Evolutionary conservation across 2,113 vertebrate genomes (phyloP), one percentile per base, ranked within the genome.

Genomic region (Archilochus colubris): DNA sequence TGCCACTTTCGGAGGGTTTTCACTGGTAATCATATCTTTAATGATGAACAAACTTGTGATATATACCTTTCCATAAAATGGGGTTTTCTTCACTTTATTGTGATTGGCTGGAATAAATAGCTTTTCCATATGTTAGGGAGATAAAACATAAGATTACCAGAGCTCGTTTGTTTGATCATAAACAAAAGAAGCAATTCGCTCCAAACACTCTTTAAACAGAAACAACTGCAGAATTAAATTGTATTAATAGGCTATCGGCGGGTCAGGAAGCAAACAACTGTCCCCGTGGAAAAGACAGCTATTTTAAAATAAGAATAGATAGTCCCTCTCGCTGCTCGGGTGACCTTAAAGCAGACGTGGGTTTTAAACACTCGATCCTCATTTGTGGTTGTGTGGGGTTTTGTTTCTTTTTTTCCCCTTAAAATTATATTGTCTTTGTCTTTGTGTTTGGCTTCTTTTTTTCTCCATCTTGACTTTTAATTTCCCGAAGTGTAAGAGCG

Each of bases 1-100:
- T 99, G 99, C 99, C 98, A 99, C 98, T 98, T 98, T 99, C 96
- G 87, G 98, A 98, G 98, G 98, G 98, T 98, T 98, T 98, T 98
- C 98, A 98, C 98, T 97, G 98, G 98, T 98, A 98, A 99, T 99
- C 99, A 99, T 98, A 98, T 98, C 98, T 98, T 98, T 99, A 99
- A 99, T 99, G 99, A 99, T 99, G 98, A 98, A 99, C 98, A 98
- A 98, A 99, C 99, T 98, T 98, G 99, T 99, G 98, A 99, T 99
- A 98, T 98, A 98, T 98, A 98, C 98, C 98, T 98, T 98, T 98
- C 98, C 98, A 99, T 99, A 99, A 99, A 99, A 98, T 98, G 97
- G 98, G 98, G 96, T 96, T 98, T 98, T 98, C 98, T 98, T 98
- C 96, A 96, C 98, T 98, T 98, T 98, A 98, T 98, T 98, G 98